Percentiles rank a stretch among this genome's conserved stretches.
These are phyloP conservation scores for Pagrus major DNA, from an alignment of 2,113 vertebrate genomes.

Conservation along the genomic window DNA sequence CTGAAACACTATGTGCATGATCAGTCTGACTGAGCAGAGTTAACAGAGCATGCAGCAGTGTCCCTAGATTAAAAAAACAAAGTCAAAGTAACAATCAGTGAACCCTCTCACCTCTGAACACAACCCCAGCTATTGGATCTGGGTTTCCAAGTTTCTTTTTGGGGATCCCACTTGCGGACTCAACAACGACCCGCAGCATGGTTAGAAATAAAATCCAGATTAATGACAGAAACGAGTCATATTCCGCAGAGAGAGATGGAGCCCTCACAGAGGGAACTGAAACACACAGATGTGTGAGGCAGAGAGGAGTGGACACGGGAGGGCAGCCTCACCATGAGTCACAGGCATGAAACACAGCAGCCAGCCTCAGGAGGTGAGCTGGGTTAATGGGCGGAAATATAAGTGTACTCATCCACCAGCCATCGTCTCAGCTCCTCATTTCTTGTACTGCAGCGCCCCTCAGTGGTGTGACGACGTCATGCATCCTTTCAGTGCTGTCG, in stretches of 20 bases:
- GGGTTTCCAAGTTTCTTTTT: slow-evolving; percentile 94
- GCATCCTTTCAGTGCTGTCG: neutral
- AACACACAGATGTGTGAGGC: slow-evolving; percentile 5
- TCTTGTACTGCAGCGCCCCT: slow-evolving; percentile 11
- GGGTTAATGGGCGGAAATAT: too few relatives aligned
- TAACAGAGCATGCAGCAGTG: neutral
- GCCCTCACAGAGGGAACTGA: slow-evolving; percentile 22
- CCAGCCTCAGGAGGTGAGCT: neutral
- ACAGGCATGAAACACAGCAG: neutral
- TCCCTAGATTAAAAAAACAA: neutral
- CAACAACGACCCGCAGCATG: slow-evolving; percentile 94
- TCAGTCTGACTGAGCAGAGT: neutral
- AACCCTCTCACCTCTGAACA: slow-evolving; percentile 92
- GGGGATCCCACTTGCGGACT: slow-evolving; percentile 91
- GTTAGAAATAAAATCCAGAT: slow-evolving; percentile 4
- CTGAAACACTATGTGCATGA: neutral
- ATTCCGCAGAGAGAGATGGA: neutral
- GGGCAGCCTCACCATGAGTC: slow-evolving; percentile 44
- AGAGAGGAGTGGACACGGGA: slow-evolving; percentile 18
- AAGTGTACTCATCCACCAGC: too few relatives aligned
- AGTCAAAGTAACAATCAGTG: neutral
- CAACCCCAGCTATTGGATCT: slow-evolving; percentile 90
- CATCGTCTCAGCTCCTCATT: neutral
- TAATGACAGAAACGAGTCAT: slow-evolving; percentile 24
- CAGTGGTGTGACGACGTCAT: neutral